Evolutionary conservation across 2,113 vertebrate genomes (phyloP), one percentile per base, ranked within the genome.

Genomic region (Onychostoma macrolepis): DNA sequence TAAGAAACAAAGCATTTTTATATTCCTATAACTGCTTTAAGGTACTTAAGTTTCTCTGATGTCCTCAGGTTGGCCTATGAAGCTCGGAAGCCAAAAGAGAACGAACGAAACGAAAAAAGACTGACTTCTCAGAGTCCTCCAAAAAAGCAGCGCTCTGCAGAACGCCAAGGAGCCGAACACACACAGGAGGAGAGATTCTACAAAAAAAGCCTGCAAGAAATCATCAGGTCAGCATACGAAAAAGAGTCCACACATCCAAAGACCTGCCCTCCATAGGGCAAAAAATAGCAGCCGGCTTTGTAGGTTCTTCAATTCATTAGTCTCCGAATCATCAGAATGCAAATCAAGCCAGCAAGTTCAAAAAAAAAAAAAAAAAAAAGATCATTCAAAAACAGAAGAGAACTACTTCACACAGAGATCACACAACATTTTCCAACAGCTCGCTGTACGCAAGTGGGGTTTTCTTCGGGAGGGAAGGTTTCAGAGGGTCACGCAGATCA

Each of bases 1-100:
- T 92, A 91, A 91, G 90, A 91, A 92, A 96, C 95, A 96, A 96
- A 96, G 96, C 95, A 95, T 96, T 95, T 94, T 92, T 92, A 96
- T 93, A 83, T 92, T 93, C 91, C 94, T 93, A 94, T 93, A 88
- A 92, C 91, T 94, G 95, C 97, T 96, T 96, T 95, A 95, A 96
- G 96, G 94, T 97, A 96, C 96, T 95, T 95, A 97, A 96, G 96
- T 92, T 92, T 88, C 71, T 89, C 92, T 91, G 28, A 78, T 87
- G 75, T 92, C 86, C 94, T 93, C 89, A 63, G 89, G 89, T 89
- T 92, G 75, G 85, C 88, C 78, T 90, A 88, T 89, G 84, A 89
- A 92, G 93, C 90, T 92, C 90, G 76, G 84, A 84, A 90, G 91
- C 85, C 92, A 92, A 91, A 90, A 61, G 72, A 78, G 53, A 86